phyloP scores from a whole-genome alignment of 2,888 invertebrate species.

The Sussaba pulchella region DNA sequence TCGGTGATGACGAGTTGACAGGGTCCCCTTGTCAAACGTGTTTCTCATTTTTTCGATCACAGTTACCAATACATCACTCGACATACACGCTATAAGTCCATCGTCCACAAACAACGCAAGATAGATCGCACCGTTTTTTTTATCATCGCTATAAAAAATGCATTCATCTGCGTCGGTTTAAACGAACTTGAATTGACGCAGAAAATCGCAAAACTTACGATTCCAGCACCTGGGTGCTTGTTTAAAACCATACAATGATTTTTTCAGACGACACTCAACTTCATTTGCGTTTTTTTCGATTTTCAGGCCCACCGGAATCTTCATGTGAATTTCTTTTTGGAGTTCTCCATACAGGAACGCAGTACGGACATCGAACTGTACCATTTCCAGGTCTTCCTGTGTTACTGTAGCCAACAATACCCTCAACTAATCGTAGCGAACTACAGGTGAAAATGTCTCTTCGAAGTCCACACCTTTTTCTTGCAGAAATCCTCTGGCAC shows the following conservation, averaged over 20 bases:
- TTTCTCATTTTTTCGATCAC: no score
- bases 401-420: constrained; percentile 34
- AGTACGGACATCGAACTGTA: constrained; percentile 47
- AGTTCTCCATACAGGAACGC: constrained; percentile 50
- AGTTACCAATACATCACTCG: no score
- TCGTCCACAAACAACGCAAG: no score
- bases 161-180: not conserved
- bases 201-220: not conserved
- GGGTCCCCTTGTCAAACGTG: no score
- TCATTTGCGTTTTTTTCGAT: not conserved
- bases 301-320: not conserved
- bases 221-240: no score
- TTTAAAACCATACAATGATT: not conserved
- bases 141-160: no score
- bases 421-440: constrained; percentile 55
- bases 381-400: constrained; percentile 38
- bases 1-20: no score
- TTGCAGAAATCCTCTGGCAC: constrained; percentile 49
- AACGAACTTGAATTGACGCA: not conserved
- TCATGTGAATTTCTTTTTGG: constrained; percentile 37
- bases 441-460: constrained; percentile 54
- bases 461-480: constrained; percentile 43
- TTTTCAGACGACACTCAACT: no score
- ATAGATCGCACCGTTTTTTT: no score
- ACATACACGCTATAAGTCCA: no score